Evolutionary conservation across 2,797 vertebrate species (phyloP).

Genomic region (Apogon hyalosoma): DNA sequence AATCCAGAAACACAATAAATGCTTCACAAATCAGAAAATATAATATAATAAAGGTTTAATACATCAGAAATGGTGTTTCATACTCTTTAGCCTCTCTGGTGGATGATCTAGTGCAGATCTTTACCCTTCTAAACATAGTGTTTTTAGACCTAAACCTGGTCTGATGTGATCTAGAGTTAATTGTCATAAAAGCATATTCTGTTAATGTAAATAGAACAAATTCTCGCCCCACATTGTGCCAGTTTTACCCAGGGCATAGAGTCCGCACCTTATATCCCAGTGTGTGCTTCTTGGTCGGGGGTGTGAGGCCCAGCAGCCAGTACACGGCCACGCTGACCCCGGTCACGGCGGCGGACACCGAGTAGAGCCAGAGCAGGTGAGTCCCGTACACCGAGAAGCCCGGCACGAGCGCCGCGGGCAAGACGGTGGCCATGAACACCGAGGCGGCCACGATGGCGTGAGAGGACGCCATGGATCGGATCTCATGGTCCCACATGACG

Average conservation of each 20-base stretch:
- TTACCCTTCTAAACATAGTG: too few species aligned
- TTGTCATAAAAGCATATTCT: too few species aligned
- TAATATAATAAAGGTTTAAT: too few species aligned
- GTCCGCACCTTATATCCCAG: slow-evolving; percentile 87
- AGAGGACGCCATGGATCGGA: slow-evolving; percentile 87
- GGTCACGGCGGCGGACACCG: slow-evolving; percentile 85
- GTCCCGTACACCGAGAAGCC: slow-evolving; percentile 90
- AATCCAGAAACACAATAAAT: too few species aligned
- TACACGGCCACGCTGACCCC: slow-evolving; percentile 85
- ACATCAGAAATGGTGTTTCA: too few species aligned
- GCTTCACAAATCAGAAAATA: too few species aligned
- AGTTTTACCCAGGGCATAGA: too few species aligned
- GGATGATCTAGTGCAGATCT: too few species aligned
- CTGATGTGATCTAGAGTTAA: too few species aligned
- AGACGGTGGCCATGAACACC: slow-evolving; percentile 84
- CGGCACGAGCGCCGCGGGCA: slow-evolving; percentile 83
- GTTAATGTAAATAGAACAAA: not conserved
- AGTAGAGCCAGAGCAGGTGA: slow-evolving; percentile 91
- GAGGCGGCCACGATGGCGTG: slow-evolving; percentile 87
- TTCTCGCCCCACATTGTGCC: too few species aligned
- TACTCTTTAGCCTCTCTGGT: too few species aligned
- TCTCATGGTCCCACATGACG: slow-evolving; percentile 91
- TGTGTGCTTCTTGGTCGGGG: slow-evolving; percentile 88
- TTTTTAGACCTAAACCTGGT: too few species aligned
- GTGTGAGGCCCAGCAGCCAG: slow-evolving; percentile 87